Conservation (phyloP, 1,140 invertebrate species). For the Hermetia illucens region DNA sequence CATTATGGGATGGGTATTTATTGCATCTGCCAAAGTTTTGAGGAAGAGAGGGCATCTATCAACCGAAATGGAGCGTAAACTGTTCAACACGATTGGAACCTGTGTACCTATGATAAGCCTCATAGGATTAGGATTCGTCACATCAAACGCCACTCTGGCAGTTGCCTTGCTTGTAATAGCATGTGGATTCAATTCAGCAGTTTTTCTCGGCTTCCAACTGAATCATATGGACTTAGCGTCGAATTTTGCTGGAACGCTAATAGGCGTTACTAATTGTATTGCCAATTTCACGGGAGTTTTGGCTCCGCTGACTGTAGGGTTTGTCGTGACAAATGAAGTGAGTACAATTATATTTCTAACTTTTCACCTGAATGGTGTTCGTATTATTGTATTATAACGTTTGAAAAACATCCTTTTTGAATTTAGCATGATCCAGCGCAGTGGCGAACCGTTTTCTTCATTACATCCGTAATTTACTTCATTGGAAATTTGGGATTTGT, state of each 20-base stretch:
- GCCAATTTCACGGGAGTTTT: conserved; percentile 47
- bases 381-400: too few relatives aligned
- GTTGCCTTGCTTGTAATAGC: conserved; percentile 47
- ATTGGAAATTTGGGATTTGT: conserved; percentile 40
- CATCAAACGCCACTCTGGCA: conserved; percentile 34
- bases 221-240: conserved; percentile 62
- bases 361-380: too few relatives aligned
- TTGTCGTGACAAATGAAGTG: conserved; percentile 37
- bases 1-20: conserved; percentile 48
- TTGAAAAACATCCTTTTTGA: too few relatives aligned
- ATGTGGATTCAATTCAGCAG: conserved; percentile 60
- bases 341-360: too few relatives aligned
- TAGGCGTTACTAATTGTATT: conserved; percentile 49
- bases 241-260: conserved; percentile 57
- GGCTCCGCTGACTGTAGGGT: conserved; percentile 43
- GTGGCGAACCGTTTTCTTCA: conserved; percentile 46
- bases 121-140: conserved; percentile 45
- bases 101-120: conserved; percentile 43
- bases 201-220: conserved; percentile 50
- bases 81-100: conserved; percentile 45
- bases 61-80: conserved; percentile 41
- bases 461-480: conserved; percentile 38
- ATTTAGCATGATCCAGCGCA: conserved; percentile 8
- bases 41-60: conserved; percentile 37
- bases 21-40: conserved; percentile 45